phyloP scores from a whole-genome alignment of 2,113 vertebrate genomes.

The Coryphaenoides rupestris region DNA sequence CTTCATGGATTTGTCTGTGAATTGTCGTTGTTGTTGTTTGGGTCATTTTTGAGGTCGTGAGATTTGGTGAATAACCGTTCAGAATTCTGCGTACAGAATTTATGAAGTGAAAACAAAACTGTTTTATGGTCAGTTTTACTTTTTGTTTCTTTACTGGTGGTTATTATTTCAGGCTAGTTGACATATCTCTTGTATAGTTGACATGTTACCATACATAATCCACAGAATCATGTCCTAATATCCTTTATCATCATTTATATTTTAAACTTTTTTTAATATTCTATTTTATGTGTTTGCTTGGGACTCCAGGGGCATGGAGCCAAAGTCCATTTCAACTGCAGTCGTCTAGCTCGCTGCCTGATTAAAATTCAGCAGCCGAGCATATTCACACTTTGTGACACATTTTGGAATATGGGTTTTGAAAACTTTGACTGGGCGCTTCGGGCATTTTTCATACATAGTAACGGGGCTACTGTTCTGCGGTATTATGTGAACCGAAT shows the following conservation, averaged over 20 bases:
- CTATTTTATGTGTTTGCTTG: constrained; percentile 26
- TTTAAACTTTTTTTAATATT: constrained; percentile 35
- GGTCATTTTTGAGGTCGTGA: too few relatives aligned
- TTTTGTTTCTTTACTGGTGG: too few relatives aligned
- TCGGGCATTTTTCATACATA: constrained; percentile 42
- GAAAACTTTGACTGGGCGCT: constrained; percentile 53
- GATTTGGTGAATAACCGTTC: too few relatives aligned
- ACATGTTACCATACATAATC: too few relatives aligned
- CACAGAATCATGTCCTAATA: background rate
- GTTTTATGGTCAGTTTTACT: too few relatives aligned
- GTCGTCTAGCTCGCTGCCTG: constrained; percentile 33
- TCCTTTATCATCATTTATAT: constrained; percentile 44
- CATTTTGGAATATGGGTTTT: constrained; percentile 41
- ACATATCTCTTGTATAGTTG: too few relatives aligned
- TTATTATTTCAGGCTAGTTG: too few relatives aligned
- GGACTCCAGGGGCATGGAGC: background rate
- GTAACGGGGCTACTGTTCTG: constrained; percentile 31
- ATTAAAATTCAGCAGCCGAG: constrained; percentile 55
- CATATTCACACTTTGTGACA: constrained; percentile 39
- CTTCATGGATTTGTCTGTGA: background rate
- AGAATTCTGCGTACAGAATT: too few relatives aligned
- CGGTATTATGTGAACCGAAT: constrained; percentile 18
- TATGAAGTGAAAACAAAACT: too few relatives aligned
- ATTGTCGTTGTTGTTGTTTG: too few relatives aligned
- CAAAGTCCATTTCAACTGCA: constrained; percentile 11